Conservation (phyloP, 1,140 invertebrate genomes). For the Drosophila sulfurigaster region DNA sequence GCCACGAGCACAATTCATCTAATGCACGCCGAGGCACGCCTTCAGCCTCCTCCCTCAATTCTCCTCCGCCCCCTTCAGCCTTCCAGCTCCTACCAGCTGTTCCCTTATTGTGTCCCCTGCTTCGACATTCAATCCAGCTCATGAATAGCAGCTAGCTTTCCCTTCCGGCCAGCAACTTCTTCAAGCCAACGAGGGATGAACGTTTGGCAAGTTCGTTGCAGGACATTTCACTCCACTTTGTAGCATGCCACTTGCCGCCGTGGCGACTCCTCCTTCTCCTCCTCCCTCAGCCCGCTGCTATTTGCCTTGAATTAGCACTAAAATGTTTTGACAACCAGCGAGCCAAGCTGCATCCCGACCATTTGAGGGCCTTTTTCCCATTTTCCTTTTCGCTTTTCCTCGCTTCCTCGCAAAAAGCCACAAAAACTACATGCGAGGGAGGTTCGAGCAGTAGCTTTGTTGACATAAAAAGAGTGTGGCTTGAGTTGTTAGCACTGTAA, state of each 20-base stretch:
- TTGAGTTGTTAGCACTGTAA: not conserved
- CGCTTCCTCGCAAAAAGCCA: too few relatives aligned
- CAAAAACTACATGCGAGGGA: slow-evolving; percentile 4
- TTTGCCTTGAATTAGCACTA: slow-evolving; percentile 57
- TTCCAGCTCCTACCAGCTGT: too few relatives aligned
- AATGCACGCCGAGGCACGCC: slow-evolving; percentile 43
- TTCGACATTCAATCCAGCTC: slow-evolving; percentile 9
- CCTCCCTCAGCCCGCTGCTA: slow-evolving; percentile 6
- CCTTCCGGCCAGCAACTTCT: slow-evolving; percentile 58
- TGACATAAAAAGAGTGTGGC: not conserved
- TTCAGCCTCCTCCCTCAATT: not conserved
- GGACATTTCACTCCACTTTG: slow-evolving; percentile 17
- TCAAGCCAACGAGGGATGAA: slow-evolving; percentile 45
- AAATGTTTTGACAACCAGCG: slow-evolving; percentile 50
- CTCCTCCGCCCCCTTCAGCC: not conserved
- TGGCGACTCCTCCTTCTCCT: not conserved
- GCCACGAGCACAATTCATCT: slow-evolving; percentile 49
- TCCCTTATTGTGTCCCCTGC: too few relatives aligned
- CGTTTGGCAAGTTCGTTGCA: not conserved
- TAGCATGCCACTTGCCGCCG: slow-evolving; percentile 23
- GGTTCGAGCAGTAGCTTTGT: not conserved
- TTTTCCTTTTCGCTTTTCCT: not conserved
- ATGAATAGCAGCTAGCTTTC: slow-evolving; percentile 21
- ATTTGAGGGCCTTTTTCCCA: not conserved
- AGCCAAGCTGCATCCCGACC: slow-evolving; percentile 28